Conservation (phyloP, 2,797 vertebrate species). For the Discoglossus pictus region DNA sequence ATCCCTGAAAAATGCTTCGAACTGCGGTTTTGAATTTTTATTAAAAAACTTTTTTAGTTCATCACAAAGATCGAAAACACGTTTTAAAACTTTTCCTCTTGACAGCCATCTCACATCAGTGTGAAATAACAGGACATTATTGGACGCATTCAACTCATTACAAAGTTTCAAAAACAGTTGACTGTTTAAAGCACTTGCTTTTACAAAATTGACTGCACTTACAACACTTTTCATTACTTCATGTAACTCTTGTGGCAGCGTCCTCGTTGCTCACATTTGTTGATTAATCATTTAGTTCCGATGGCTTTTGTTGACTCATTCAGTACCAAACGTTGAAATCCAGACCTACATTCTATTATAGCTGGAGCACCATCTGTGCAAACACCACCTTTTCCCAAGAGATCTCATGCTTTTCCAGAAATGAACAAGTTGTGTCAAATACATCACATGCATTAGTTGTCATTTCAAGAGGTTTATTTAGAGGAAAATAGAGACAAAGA, state of each 20-base stretch:
- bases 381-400: slow-evolving; percentile 6
- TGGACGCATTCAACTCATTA: neutral
- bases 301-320: slow-evolving; percentile 6
- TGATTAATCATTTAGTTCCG: neutral
- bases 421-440: neutral
- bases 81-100: too few species aligned
- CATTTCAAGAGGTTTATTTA: slow-evolving; percentile 6
- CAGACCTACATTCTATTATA: too few species aligned
- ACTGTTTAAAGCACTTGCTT: neutral
- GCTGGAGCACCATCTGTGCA: slow-evolving; percentile 5
- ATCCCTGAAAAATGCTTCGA: too few species aligned
- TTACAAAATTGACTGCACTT: slow-evolving; percentile 1
- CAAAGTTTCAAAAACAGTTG: neutral
- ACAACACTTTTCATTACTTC: neutral
- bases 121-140: slow-evolving; percentile 1
- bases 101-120: too few species aligned
- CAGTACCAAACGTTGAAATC: too few species aligned
- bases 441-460: neutral
- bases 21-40: too few species aligned
- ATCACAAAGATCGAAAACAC: too few species aligned
- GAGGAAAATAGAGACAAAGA: slow-evolving; percentile 18
- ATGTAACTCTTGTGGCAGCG: slow-evolving; percentile 2
- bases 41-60: too few species aligned
- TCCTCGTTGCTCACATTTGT: slow-evolving; percentile 2
- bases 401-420: slow-evolving; percentile 1